Conservation (phyloP, 2,888 invertebrate genomes). For the Muscina levida region DNA sequence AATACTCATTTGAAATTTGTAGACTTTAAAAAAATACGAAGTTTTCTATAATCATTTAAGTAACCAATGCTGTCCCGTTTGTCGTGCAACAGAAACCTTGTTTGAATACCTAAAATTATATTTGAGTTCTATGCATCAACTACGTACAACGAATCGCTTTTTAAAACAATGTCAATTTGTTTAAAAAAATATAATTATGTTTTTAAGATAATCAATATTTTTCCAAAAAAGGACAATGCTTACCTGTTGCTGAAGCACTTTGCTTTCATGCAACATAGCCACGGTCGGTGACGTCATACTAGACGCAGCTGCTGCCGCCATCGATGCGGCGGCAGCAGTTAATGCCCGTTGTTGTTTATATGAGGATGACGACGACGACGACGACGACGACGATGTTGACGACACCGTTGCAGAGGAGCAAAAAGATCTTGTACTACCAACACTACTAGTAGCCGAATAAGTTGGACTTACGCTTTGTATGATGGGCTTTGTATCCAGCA, state of each 20-base stretch:
- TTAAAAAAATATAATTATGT: conserved; percentile 45
- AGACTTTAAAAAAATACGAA: too few species aligned
- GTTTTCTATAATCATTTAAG: too few species aligned
- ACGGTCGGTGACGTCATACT: conserved; percentile 72
- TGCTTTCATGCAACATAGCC: conserved; percentile 80
- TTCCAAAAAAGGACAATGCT: conserved; percentile 81
- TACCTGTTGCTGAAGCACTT: conserved; percentile 93
- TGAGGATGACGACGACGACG: conserved; percentile 67
- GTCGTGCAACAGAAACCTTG: too few species aligned
- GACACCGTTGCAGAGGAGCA: conserved; percentile 27
- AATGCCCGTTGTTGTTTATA: conserved; percentile 48
- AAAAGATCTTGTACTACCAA: conserved; percentile 38
- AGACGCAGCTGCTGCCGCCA: conserved; percentile 70
- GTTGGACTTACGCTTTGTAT: conserved; percentile 90
- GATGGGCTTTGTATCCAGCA: conserved; percentile 83
- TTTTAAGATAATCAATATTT: conserved; percentile 60
- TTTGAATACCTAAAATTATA: too few species aligned
- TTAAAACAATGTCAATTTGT: conserved; percentile 25
- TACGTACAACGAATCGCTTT: too few species aligned
- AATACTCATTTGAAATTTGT: too few species aligned
- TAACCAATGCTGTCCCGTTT: too few species aligned
- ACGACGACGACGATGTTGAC: conserved; percentile 56
- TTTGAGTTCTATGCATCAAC: too few species aligned
- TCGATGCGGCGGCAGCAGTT: conserved; percentile 64
- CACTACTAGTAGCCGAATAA: conserved; percentile 59